Evolutionary conservation across 2,113 vertebrate genomes (phyloP), one percentile per base, ranked within the genome.

Genomic region (Sialia sialis): DNA sequence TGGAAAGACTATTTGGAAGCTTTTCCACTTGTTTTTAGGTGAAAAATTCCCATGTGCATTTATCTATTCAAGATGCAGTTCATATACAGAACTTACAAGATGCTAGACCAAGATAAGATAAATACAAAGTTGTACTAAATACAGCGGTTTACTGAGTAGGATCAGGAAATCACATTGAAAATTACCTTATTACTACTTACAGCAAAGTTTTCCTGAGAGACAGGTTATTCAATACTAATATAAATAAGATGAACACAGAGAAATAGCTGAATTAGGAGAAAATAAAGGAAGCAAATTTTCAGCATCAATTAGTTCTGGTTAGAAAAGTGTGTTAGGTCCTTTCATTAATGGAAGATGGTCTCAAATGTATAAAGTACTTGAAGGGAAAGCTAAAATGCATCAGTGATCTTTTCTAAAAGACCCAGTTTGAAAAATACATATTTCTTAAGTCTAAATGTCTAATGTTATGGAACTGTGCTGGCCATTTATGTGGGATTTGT

Each of bases 361-460:
- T 67, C 32, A 70, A 67, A 79, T 58, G 36, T 54, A 59, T 34
- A 5, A 84, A 19, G 2, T 22, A 41, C 4, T 21, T 70, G 41
- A 75, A 67, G 21, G 13, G 23, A 87, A 77, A 93, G 8, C 6
- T 90, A 48, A 83, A 82, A 79, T 7, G 2, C 36, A 43, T 13
- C 18, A 77, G 9, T 34, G 41, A 15, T 58, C 9, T 64, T 51
- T 51, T 51, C 29, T 62, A 34, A 52, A 43, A 59, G 36, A 69
- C 36, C 7, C 11, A 43, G 6, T 52, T 10, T 51, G 11, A 22
- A 60, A 63, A 82, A 55, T 1, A 49, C 0, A 0, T 9, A 52
- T 25, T 66, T 84, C 36, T 60, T 46, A 69, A 74, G 19, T 32
- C 34, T 44, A 44, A 25, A 54, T 44, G 3, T 52, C 78, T 41